Percentiles rank a stretch among this genome's conserved stretches.
Conservation (phyloP, 2,797 vertebrate genomes). For the Acrossocheilus fasciatus region DNA sequence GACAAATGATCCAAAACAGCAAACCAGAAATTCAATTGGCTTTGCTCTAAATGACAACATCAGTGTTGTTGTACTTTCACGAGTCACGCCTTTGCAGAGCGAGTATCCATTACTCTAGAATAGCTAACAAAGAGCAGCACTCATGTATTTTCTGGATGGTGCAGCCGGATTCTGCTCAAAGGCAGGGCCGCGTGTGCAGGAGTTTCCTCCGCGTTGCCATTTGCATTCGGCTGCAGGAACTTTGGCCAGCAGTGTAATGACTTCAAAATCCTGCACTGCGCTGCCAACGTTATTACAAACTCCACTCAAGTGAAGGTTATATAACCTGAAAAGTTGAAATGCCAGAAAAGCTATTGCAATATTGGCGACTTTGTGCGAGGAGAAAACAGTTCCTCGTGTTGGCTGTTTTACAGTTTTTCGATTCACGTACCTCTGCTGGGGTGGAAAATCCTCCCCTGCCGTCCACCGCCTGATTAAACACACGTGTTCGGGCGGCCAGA, state of each 20-base stretch:
- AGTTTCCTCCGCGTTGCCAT: constrained; percentile 52
- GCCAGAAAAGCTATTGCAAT: constrained; percentile 15
- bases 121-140: background rate
- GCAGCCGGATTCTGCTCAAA: background rate
- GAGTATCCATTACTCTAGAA: background rate
- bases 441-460: constrained; percentile 66
- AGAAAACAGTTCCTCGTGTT: constrained; percentile 39
- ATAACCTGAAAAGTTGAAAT: background rate
- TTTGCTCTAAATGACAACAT: background rate
- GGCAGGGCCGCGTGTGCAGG: constrained; percentile 21
- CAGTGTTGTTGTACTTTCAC: background rate
- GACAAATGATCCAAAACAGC: background rate
- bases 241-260: constrained; percentile 51
- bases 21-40: background rate
- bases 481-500: constrained; percentile 61
- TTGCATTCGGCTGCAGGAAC: constrained; percentile 46
- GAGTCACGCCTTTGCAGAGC: background rate
- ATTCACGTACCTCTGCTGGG: constrained; percentile 57
- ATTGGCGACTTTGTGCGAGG: background rate
- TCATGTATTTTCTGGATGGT: constrained; percentile 5
- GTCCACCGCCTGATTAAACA: constrained; percentile 64
- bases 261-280: constrained; percentile 32
- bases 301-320: background rate
- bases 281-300: constrained; percentile 25
- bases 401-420: constrained; percentile 43